Evolutionary conservation across 2,797 vertebrate species (phyloP).

Genomic region (Coracias cyanogaster): DNA sequence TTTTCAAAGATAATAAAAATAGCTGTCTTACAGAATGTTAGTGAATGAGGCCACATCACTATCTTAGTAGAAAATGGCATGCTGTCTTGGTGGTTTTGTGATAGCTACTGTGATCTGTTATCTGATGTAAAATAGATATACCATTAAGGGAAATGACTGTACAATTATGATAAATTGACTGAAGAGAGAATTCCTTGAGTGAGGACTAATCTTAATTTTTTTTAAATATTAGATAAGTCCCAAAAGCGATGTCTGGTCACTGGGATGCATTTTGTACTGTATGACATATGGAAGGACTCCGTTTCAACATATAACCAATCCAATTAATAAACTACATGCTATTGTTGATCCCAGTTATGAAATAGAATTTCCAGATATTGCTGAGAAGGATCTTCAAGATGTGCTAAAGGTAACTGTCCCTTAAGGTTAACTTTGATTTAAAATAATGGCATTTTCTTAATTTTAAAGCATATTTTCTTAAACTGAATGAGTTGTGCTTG

Average conservation of each 20-base stretch:
- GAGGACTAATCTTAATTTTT: not conserved
- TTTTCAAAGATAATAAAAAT: not conserved
- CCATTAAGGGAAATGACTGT: not conserved
- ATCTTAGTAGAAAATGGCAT: not conserved
- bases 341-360: conserved; percentile 90
- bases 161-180: not conserved
- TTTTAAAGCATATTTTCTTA: not conserved
- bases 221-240: conserved; percentile 87
- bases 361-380: conserved; percentile 91
- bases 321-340: conserved; percentile 92
- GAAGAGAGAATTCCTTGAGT: not conserved
- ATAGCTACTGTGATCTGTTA: not conserved
- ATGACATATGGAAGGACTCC: conserved; percentile 98
- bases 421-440: not conserved
- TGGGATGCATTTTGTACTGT: conserved; percentile 96
- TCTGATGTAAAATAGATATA: not conserved
- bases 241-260: conserved; percentile 97
- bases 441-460: not conserved
- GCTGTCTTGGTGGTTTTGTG: not conserved
- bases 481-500: not conserved
- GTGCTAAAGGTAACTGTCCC: conserved; percentile 88
- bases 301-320: conserved; percentile 95
- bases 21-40: not conserved
- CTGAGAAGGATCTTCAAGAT: conserved; percentile 93
- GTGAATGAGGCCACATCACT: not conserved